Evolutionary conservation across 2,113 vertebrate species (phyloP), one percentile per base, ranked within the genome.

Genomic region (Laticauda colubrina): DNA sequence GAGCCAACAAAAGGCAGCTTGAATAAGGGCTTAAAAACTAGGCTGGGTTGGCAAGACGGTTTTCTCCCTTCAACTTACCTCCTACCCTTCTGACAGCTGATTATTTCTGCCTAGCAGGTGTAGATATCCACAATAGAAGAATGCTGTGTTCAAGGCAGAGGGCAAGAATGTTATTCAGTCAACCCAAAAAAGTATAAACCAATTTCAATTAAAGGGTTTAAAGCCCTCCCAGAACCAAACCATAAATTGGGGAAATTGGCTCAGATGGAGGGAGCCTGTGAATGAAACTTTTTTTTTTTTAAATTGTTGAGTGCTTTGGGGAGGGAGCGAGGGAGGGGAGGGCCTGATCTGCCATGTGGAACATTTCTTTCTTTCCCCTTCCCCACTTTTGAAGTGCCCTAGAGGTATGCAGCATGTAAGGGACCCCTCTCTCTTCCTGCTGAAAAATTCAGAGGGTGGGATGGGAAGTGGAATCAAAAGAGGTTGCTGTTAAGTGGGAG

Each of bases 41-140:
- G 64, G 39, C 75, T 7, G 11, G 61, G 61, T 0, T 2, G 64
- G 89, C 93, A 45, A 61, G 89, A 56, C 64, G 0, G 1, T 0
- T 0, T 81, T 61, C 89, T 90, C 45, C 85, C 92, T 14, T 48
- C 88, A 53, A 39, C 92, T 85, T 85, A 59, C 92, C 88, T 89
- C 88, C 75, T n/a, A 34, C 81, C 69, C 5, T 8, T 0, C 55
- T 75, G 48, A 89, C 95, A 20, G 94, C 96, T 59, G 90, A 96
- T 96, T 97, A 93, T 96, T 96, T 5, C 26, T 95, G 97, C 95
- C 95, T 96, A 94, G 97, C 97, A 96, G 96, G 97, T 97, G 97
- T 95, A 93, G 96, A 96, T 0, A 89, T 23, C 91, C 91, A 96
- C 95, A 95, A 95, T 90, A 92, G 92, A 21, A 92, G 85, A 91